These are phyloP conservation scores for Syrphus vitripennis DNA, from an alignment of 2,888 invertebrate genomes.

Conservation along the genomic window DNA sequence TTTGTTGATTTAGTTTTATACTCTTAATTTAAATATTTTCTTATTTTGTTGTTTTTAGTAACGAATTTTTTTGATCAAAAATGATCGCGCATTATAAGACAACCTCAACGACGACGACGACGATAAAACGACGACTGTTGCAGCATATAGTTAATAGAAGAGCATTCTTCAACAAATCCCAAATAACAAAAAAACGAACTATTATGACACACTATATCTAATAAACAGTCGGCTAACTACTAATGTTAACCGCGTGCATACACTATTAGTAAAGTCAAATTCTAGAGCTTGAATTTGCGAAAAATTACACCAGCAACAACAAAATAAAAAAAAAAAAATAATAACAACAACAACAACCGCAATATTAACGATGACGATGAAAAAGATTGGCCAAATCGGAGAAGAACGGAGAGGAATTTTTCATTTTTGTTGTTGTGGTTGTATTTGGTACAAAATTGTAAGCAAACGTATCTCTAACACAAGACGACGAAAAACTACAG, in stretches of 20 bases:
- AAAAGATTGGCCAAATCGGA: constrained; percentile 40
- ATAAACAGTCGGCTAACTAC: constrained; percentile 74
- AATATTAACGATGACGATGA: neutral
- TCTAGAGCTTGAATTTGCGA: constrained; percentile 70
- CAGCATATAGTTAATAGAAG: constrained; percentile 28
- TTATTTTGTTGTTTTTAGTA: neutral
- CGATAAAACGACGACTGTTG: constrained; percentile 10
- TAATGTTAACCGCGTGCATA: constrained; percentile 74
- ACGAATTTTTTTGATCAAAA: constrained; percentile 14
- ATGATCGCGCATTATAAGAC: constrained; percentile 48
- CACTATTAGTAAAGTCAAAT: constrained; percentile 74
- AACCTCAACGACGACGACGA: constrained; percentile 16
- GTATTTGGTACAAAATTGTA: constrained; percentile 8
- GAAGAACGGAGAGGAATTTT: constrained; percentile 53
- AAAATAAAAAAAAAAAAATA: constrained; percentile 59
- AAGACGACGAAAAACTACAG: constrained; percentile 52
- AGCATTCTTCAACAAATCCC: constrained; percentile 23
- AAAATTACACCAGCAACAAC: constrained; percentile 65
- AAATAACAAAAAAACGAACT: no score
- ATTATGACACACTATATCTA: constrained; percentile 74
- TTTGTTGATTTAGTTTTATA: constrained; percentile 9
- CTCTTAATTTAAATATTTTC: neutral
- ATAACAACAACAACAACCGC: constrained; percentile 45
- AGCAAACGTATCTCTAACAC: constrained; percentile 61
- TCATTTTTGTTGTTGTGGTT: neutral